Evolutionary conservation across 2,113 vertebrate genomes (phyloP).

Genomic region (Cebus imitator): DNA sequence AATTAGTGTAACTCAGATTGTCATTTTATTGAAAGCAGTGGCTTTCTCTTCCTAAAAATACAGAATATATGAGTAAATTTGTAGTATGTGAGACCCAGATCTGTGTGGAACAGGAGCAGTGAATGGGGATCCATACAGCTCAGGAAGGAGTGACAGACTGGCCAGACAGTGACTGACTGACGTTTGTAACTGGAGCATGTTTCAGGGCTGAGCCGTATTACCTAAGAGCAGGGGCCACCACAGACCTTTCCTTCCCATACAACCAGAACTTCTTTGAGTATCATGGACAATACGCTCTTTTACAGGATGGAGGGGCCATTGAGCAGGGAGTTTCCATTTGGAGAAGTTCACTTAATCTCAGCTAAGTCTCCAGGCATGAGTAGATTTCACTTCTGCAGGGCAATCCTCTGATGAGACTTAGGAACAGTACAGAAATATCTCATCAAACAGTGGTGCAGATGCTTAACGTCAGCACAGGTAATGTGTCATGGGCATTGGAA

Average conservation of each 20-base stretch:
- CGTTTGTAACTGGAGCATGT: background rate
- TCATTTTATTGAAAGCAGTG: background rate
- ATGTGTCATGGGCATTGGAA: too few relatives aligned
- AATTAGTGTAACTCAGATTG: background rate
- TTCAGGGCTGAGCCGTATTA: background rate
- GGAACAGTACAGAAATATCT: background rate
- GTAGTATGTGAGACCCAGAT: fast-evolving
- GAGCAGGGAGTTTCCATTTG: background rate
- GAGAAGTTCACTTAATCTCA: background rate
- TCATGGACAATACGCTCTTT: background rate
- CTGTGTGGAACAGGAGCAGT: background rate
- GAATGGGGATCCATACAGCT: fast-evolving
- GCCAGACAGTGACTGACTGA: background rate
- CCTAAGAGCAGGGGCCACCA: background rate
- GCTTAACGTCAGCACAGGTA: background rate
- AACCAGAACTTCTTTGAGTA: too few relatives aligned
- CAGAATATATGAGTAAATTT: background rate
- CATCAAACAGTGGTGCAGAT: background rate
- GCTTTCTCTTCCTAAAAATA: background rate
- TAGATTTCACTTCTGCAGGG: background rate
- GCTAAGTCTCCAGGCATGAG: background rate
- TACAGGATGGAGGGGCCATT: background rate
- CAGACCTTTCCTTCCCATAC: background rate
- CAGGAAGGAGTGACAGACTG: fast-evolving
- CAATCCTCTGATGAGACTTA: background rate